Evolutionary conservation across 2,888 invertebrate genomes (phyloP), one percentile per base, ranked within the genome.

Genomic region (Erebia palarica): DNA sequence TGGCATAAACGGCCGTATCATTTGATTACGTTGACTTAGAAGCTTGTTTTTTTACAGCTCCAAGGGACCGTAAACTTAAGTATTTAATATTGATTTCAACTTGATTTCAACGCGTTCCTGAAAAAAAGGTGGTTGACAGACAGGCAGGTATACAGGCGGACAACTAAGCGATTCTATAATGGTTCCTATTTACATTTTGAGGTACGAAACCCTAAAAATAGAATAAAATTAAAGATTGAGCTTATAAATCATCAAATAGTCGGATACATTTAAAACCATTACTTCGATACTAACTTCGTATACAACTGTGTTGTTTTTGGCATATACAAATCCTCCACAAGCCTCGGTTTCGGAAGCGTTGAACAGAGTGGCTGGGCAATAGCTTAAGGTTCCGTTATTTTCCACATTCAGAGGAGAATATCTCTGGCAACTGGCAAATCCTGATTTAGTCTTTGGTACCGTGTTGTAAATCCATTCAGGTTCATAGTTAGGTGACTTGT

Each of bases 391-490:
- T 2, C 87, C 86, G 65, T 83, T 88, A 13, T 14, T 49, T 1
- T 47, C 21, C 0, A 76, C 80, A 0, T 53, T 79, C 0, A 77
- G 65, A 0, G 86, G 78, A 9, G 71, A 78, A 77, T 81, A 94
- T 1, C 94, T 91, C 70, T 85, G 82, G 77, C 94, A 94, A 68
- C 90, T 91, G 18, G 86, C 86, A 13, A 73, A 53, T 10, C 67
- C 70, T 1, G 78, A 75, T 11, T 77, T 75, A 0, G 83, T 80
- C 51, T 78, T 81, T 0, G 94, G 94, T 8, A 92, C 85, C 0
- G 94, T 93, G 61, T 86, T 79, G 13, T 84, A 76, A 3, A 94
- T 74, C 94, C 94, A 95, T 0, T 81, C 75, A 0, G 90, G 86
- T 1, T 84, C 79, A 76, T 86, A 91, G 0, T 76, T 71, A 9